A percentile compares a stretch with the other conserved stretches of the same genome.
Conservation (phyloP, 2,888 invertebrate genomes). For the Hermaeophaga mercurialis region DNA sequence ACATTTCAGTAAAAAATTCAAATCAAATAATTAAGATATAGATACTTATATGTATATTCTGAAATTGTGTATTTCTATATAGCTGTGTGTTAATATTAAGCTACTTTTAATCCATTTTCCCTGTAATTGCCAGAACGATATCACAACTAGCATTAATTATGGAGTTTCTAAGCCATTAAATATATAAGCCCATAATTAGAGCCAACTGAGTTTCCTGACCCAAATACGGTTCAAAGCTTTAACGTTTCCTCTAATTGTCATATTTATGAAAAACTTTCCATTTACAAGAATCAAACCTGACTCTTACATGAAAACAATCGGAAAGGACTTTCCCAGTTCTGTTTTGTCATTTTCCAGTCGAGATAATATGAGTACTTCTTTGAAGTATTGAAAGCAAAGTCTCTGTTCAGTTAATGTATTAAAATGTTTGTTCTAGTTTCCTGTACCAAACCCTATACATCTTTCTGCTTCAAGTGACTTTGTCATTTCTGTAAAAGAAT, state of each 20-base stretch:
- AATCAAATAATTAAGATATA: too few relatives aligned
- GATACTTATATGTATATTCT: too few relatives aligned
- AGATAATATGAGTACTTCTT: background rate
- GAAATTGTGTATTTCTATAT: too few relatives aligned
- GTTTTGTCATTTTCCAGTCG: background rate
- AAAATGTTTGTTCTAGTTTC: constrained; percentile 1
- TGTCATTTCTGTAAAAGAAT: too few relatives aligned
- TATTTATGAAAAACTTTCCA: background rate
- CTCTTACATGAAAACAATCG: background rate
- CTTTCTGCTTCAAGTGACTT: too few relatives aligned
- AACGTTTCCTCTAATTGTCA: background rate
- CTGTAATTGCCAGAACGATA: too few relatives aligned
- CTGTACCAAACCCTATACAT: background rate
- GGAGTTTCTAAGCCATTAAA: too few relatives aligned
- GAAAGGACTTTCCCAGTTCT: background rate
- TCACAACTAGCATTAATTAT: too few relatives aligned
- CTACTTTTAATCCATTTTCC: too few relatives aligned
- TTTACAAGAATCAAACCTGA: constrained; percentile 1
- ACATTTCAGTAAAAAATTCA: too few relatives aligned
- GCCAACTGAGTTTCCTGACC: background rate
- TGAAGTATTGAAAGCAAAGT: constrained; percentile 1
- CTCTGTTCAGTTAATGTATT: background rate
- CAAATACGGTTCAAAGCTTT: background rate
- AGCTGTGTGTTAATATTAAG: too few relatives aligned
- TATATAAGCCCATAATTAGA: background rate